Base-by-base conservation (phyloP, 1,140 invertebrate species). In the Dendroctonus ponderosae region DNA sequence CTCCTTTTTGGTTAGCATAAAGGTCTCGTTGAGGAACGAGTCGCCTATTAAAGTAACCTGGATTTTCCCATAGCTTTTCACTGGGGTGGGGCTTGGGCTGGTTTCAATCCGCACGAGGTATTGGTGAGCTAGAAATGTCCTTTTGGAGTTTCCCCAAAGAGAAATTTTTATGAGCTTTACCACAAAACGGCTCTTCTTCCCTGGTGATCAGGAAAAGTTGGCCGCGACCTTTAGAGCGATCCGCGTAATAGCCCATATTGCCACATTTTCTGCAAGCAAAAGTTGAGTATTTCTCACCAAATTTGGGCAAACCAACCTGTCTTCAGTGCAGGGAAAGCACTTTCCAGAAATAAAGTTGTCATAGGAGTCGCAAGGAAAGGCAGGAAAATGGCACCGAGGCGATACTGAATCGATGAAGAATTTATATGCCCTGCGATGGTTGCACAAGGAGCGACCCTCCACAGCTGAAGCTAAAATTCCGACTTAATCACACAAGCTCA, bases 201-300 rank as follows among this genome's bases (percentile, higher is more conserved):
- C 93, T 84, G 0, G 94, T 97, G 0, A 94, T 81, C 11, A 96
- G 78, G 75, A 93, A 97, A 0, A 95, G 82, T 67, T 91, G 87
- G 0, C 93, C 93, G 14, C 92, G 80, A 0, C 90, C 92, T 4
- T 85, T 84, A 0, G 90, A 90, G 6, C 86, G 80, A 77, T 96
- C 90, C 3, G 94, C 92, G 77, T 95, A 94, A 80, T 94, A 97
- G 0, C 95, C 95, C 94, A 98, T 97, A 74, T 92, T 90, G 9
- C 91, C 91, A 77, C 94, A 97, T 3, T 77, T 63, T 51, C 72
- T 63, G 71, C 73, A 71, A 70, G 68, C 37, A 64, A 52, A 63
- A 2, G 3, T 62, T 6, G 11, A 3, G 44, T 12, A 39, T 40
- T 26, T 11, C 40, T 38, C 14, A 11, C 11, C 40, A 14, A 41